These are phyloP conservation scores for Argyrosomus japonicus DNA, from an alignment of 2,113 vertebrate species.

Conservation along the genomic window DNA sequence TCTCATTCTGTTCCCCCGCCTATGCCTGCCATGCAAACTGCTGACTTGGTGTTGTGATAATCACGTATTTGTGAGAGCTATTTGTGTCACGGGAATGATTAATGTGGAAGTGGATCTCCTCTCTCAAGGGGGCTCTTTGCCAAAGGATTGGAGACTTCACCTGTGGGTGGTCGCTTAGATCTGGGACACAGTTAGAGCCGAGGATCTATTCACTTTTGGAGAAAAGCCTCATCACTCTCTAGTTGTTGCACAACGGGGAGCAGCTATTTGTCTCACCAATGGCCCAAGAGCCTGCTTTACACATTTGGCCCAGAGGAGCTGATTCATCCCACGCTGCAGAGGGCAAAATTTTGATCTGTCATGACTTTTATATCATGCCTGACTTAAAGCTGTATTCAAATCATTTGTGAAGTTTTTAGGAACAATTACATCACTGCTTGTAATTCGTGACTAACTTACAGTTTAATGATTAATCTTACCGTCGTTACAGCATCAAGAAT, in stretches of 20 bases:
- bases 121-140: constrained; percentile 63
- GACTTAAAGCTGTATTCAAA: constrained; percentile 31
- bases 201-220: constrained; percentile 72
- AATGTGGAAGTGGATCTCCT: constrained; percentile 69
- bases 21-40: constrained; percentile 66
- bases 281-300: constrained; percentile 65
- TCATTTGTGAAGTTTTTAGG: constrained; percentile 32
- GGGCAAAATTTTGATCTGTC: constrained; percentile 55
- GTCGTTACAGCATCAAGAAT: constrained; percentile 13
- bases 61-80: constrained; percentile 70
- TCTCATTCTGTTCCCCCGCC: constrained; percentile 51
- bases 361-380: constrained; percentile 43
- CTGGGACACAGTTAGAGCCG: constrained; percentile 67
- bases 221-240: constrained; percentile 75
- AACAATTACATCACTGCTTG: constrained; percentile 3
- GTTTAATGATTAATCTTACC: constrained; percentile 27
- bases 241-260: constrained; percentile 66
- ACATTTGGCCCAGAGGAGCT: constrained; percentile 67
- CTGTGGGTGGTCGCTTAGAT: constrained; percentile 77
- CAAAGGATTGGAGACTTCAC: constrained; percentile 67
- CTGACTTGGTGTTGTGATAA: constrained; percentile 77
- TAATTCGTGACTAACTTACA: constrained; percentile 20
- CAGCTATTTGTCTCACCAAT: constrained; percentile 74
- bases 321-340: constrained; percentile 65
- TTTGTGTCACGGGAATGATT: constrained; percentile 74